Evolutionary conservation across 2,113 vertebrate genomes (phyloP).

Genomic region (Callipepla californica): DNA sequence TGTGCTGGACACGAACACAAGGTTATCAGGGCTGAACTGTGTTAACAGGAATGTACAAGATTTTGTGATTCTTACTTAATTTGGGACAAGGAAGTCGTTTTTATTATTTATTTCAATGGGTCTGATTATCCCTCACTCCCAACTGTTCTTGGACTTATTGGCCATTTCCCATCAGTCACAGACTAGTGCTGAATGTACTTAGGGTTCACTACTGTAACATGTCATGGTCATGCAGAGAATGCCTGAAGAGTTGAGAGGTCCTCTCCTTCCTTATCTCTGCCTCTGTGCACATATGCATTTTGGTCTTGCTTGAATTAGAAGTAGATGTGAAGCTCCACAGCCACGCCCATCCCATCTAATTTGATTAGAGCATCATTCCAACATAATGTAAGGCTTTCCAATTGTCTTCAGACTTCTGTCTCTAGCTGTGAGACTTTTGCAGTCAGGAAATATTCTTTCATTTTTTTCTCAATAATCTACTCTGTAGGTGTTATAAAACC

Average conservation of each 20-base stretch:
- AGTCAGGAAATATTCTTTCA: background rate
- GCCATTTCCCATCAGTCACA: background rate
- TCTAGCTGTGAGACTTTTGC: background rate
- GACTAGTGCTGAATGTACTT: background rate
- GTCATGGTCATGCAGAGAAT: background rate
- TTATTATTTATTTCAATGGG: background rate
- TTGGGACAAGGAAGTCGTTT: background rate
- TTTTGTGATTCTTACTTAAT: background rate
- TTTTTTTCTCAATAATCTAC: background rate
- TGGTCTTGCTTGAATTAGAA: background rate
- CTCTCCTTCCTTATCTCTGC: background rate
- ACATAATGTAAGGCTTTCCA: background rate
- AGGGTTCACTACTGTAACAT: background rate
- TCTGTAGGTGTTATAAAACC: background rate
- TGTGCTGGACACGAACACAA: accelerated
- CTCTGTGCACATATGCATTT: background rate
- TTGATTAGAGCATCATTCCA: background rate
- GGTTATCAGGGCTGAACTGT: accelerated
- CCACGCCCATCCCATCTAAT: background rate
- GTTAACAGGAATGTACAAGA: background rate
- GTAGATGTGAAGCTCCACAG: background rate
- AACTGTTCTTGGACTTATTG: background rate
- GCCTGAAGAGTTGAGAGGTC: background rate
- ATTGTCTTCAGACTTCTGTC: background rate
- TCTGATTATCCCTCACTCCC: background rate